These are phyloP conservation scores for Oryzias melastigma DNA, from an alignment of 2,113 vertebrate genomes.

Conservation along the genomic window DNA sequence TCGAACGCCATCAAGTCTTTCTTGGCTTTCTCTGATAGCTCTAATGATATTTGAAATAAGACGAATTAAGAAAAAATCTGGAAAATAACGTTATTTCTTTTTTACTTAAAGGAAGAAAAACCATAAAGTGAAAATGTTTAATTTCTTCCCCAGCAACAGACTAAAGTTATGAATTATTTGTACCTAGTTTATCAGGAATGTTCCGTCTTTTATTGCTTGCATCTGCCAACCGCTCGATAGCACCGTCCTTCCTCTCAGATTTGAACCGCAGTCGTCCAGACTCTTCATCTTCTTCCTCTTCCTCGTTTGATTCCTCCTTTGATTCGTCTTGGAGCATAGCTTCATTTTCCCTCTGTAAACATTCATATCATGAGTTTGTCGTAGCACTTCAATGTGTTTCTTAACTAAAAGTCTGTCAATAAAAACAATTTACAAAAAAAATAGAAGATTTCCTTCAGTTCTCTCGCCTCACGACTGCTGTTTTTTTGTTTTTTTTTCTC, in stretches of 20 bases:
- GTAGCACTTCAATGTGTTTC: neutral
- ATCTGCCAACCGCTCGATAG: constrained; percentile 89
- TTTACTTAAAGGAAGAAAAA: neutral
- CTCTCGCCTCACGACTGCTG: too few relatives aligned
- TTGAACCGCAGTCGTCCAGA: constrained; percentile 92
- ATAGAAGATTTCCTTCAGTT: too few relatives aligned
- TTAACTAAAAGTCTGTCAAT: neutral
- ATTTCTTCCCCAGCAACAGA: too few relatives aligned
- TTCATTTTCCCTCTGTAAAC: constrained; percentile 80
- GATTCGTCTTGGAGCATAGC: constrained; percentile 79
- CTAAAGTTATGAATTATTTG: neutral
- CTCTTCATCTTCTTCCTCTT: constrained; percentile 89
- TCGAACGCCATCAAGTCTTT: constrained; percentile 90
- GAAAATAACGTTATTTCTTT: neutral
- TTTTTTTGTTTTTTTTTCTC: too few relatives aligned
- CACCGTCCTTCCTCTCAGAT: constrained; percentile 92
- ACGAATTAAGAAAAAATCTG: neutral
- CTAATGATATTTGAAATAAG: constrained; percentile 61
- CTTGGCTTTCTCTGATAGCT: constrained; percentile 96
- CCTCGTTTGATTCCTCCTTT: constrained; percentile 91
- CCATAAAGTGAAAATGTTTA: constrained; percentile 1
- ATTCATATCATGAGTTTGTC: constrained; percentile 7
- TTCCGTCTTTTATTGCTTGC: constrained; percentile 87
- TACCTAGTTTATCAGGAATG: constrained; percentile 97
- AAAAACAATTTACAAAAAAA: too few relatives aligned